A percentile compares a stretch with the other conserved stretches of the same genome.
Evolutionary conservation across 2,888 invertebrate genomes (phyloP).

Genomic region (Leptura quadrifasciata): DNA sequence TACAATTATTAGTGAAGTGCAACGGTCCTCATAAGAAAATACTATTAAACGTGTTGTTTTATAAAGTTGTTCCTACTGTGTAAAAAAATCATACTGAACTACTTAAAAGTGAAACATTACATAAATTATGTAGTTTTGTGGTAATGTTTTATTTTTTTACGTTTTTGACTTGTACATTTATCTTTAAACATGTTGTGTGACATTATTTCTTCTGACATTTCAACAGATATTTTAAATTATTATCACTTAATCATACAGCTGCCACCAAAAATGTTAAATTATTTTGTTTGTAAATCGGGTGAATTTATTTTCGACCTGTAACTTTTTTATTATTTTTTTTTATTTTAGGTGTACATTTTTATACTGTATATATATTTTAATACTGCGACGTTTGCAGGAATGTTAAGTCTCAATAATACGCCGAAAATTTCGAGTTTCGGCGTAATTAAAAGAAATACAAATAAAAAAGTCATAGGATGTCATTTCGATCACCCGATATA

Average conservation of each 20-base stretch:
- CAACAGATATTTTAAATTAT: conserved; percentile 58
- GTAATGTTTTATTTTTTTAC: conserved; percentile 63
- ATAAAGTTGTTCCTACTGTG: conserved; percentile 67
- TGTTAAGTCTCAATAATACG: neutral
- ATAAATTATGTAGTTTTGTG: conserved; percentile 56
- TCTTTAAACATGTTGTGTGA: conserved; percentile 50
- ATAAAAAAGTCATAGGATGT: neutral
- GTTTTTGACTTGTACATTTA: conserved; percentile 54
- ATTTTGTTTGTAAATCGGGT: neutral
- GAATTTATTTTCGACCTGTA: conserved; percentile 4
- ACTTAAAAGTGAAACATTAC: conserved; percentile 61
- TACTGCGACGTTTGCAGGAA: neutral
- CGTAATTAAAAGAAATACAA: neutral
- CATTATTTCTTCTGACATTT: conserved; percentile 52
- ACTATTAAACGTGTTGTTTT: conserved; percentile 57
- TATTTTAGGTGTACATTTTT: neutral
- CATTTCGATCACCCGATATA: neutral
- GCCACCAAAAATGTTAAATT: conserved; percentile 43
- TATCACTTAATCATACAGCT: conserved; percentile 47
- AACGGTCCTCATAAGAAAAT: conserved; percentile 47
- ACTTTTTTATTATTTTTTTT: neutral
- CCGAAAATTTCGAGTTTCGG: neutral
- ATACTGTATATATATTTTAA: neutral
- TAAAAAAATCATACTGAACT: conserved; percentile 55
- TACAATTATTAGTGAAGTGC: conserved; percentile 57